Evolutionary conservation across 2,888 invertebrate species (phyloP).

Genomic region (Lasiommata megera): DNA sequence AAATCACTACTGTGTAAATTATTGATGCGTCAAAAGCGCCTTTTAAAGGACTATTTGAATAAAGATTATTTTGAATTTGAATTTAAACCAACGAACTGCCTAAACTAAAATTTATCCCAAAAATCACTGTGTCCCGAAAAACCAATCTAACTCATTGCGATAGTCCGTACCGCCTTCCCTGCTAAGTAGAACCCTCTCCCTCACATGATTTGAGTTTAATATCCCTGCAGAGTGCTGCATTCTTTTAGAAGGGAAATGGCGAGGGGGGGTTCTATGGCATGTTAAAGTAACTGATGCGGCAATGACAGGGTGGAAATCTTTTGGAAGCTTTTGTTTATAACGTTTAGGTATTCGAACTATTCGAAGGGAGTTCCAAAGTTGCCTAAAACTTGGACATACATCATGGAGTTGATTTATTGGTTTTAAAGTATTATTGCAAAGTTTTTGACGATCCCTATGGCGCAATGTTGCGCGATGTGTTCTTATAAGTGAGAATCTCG

Average conservation of each 20-base stretch:
- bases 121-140: neutral
- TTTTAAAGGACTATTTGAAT: too few relatives aligned
- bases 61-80: too few relatives aligned
- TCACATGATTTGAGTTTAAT: constrained; percentile 76
- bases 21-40: too few relatives aligned
- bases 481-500: too few relatives aligned
- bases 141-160: neutral
- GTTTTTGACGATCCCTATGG: too few relatives aligned
- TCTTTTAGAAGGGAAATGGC: constrained; percentile 63
- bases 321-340: constrained; percentile 35
- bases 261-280: constrained; percentile 38
- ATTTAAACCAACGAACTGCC: too few relatives aligned
- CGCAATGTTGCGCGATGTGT: too few relatives aligned
- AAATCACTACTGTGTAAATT: too few relatives aligned
- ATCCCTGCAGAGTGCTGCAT: constrained; percentile 70
- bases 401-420: constrained; percentile 6
- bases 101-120: too few relatives aligned
- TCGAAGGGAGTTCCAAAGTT: constrained; percentile 7
- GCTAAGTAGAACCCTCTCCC: constrained; percentile 40
- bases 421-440: constrained; percentile 1
- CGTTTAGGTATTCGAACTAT: constrained; percentile 11
- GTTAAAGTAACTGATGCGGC: constrained; percentile 36
- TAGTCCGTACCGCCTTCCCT: constrained; percentile 27
- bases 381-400: neutral
- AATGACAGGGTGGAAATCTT: constrained; percentile 38